A percentile compares a stretch with the other conserved stretches of the same genome.
Conservation (phyloP, 2,888 invertebrate genomes). For the Tortricodes alternella region DNA sequence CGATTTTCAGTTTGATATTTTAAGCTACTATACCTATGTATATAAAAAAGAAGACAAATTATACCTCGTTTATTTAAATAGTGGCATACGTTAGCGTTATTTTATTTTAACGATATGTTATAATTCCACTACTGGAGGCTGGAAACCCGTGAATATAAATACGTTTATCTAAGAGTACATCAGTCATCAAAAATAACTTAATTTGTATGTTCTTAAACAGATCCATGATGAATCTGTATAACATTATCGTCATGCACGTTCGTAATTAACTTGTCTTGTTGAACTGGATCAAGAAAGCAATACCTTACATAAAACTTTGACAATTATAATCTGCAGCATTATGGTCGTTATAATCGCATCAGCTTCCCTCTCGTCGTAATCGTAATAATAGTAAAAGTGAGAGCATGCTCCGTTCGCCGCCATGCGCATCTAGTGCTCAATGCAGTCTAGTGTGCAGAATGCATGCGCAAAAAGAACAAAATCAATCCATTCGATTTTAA, state of each 20-base stretch:
- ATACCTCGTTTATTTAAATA: no score
- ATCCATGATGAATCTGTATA: not conserved
- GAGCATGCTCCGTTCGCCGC: conserved; percentile 42
- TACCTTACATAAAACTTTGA: not conserved
- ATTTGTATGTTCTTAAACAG: not conserved
- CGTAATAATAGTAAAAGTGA: conserved; percentile 61
- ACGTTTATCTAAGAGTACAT: no score
- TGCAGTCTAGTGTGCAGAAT: conserved; percentile 20
- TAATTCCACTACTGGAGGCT: no score
- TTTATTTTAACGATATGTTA: no score
- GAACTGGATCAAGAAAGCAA: not conserved
- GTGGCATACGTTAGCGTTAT: no score
- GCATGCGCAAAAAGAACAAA: not conserved
- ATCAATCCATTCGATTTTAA: not conserved
- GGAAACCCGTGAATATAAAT: no score
- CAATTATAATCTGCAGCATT: conserved; percentile 36
- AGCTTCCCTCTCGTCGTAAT: conserved; percentile 55
- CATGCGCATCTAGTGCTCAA: conserved; percentile 28
- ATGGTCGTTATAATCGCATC: conserved; percentile 53
- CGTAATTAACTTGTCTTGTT: not conserved
- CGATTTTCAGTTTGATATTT: no score
- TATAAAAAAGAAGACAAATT: no score
- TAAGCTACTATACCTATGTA: no score
- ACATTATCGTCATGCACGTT: not conserved
- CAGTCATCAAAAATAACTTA: no score